A percentile compares a stretch with the other conserved stretches of the same genome.
Conservation (phyloP, 53 echinoderm and acorn worm species). For the Astropecten irregularis region DNA sequence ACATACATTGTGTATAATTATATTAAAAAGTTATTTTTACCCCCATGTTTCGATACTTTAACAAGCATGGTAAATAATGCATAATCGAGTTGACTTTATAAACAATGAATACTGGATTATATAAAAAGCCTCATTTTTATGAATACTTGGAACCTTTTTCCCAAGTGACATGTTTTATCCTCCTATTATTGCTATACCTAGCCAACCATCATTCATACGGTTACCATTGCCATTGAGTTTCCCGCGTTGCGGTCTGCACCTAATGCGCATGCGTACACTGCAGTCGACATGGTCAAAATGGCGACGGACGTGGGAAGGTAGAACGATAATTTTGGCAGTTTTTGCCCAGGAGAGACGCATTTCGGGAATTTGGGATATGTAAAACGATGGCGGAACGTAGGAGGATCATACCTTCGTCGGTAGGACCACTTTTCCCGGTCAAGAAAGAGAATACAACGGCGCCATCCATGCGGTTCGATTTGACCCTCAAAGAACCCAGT, state of each 20-base stretch:
- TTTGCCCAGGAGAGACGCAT: constrained; percentile 57
- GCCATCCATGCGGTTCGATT: constrained; percentile 80
- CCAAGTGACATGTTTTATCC: too few relatives aligned
- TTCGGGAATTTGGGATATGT: constrained; percentile 1
- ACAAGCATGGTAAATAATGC: too few relatives aligned
- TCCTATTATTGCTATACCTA: too few relatives aligned
- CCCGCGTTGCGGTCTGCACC: constrained; percentile 45
- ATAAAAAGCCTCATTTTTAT: too few relatives aligned
- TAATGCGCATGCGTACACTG: constrained; percentile 69
- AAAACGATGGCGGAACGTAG: constrained; percentile 96
- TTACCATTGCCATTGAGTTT: constrained; percentile 55
- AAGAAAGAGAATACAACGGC: constrained; percentile 74
- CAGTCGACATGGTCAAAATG: constrained; percentile 60
- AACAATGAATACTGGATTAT: too few relatives aligned
- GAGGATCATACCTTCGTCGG: constrained; percentile 98
- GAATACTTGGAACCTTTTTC: too few relatives aligned
- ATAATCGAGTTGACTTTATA: too few relatives aligned
- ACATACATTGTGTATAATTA: too few relatives aligned
- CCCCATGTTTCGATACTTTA: too few relatives aligned
- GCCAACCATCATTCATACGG: too few relatives aligned
- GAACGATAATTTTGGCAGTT: constrained; percentile 54
- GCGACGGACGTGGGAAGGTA: constrained; percentile 47
- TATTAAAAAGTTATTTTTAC: too few relatives aligned
- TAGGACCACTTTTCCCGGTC: constrained; percentile 83
- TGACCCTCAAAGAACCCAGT: constrained; percentile 88